Conservation (phyloP, 2,113 vertebrate species). For the Eulacestoma nigropectus region DNA sequence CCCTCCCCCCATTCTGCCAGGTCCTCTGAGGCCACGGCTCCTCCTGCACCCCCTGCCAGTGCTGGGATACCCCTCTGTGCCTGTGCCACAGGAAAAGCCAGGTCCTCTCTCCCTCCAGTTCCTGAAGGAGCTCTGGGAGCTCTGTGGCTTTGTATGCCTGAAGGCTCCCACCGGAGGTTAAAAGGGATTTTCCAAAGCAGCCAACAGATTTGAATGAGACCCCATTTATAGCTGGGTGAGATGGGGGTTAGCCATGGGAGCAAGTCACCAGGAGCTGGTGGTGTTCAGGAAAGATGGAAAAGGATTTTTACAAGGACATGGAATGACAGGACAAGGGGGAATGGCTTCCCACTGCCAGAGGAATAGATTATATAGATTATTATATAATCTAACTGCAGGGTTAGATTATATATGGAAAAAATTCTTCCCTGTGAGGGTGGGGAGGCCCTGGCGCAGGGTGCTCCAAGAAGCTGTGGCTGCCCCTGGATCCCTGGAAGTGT, state of each 20-base stretch:
- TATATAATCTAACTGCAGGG: no score
- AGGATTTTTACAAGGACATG: background rate
- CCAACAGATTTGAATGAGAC: background rate
- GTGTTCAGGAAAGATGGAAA: background rate
- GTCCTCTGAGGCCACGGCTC: background rate
- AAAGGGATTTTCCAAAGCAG: background rate
- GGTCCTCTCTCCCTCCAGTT: background rate
- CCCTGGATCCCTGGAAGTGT: background rate
- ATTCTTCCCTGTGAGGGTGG: background rate
- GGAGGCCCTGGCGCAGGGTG: background rate
- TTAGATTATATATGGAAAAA: background rate
- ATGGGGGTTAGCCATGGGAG: fast-evolving
- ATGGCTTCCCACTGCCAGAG: background rate
- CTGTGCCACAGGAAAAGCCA: background rate
- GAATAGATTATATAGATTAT: no score
- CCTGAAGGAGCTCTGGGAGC: background rate
- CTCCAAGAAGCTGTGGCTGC: background rate
- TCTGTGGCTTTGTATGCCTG: fast-evolving
- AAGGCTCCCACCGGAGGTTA: fast-evolving
- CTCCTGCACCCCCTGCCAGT: background rate
- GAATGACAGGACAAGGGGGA: background rate
- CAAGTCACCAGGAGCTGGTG: background rate
- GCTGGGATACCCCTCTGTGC: background rate
- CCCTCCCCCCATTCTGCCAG: background rate
- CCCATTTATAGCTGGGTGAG: fast-evolving